These are phyloP conservation scores for Mesembrinibis cayennensis DNA, from an alignment of 2,113 vertebrate species.

Conservation along the genomic window DNA sequence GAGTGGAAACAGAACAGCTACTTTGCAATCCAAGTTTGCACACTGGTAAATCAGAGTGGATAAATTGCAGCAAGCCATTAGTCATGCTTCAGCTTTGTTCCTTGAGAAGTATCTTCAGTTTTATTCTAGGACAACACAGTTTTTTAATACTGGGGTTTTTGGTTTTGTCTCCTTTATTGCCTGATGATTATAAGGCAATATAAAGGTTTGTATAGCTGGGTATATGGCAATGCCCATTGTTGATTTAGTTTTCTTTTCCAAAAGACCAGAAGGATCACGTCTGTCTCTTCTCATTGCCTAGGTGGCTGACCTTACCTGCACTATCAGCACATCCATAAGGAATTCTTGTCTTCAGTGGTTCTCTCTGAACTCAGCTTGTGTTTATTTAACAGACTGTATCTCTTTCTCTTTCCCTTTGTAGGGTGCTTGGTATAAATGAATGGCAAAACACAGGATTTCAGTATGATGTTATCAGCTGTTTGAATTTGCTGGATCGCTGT, in stretches of 20 bases:
- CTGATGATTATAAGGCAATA: not conserved
- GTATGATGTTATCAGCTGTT: constrained; percentile 96
- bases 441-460: constrained; percentile 91
- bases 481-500: constrained; percentile 96
- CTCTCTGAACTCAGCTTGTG: not conserved
- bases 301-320: not conserved
- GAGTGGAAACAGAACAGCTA: not conserved
- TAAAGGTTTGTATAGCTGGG: not conserved
- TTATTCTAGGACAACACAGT: not conserved
- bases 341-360: not conserved
- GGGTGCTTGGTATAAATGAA: constrained; percentile 90
- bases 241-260: not conserved
- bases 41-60: not conserved
- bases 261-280: not conserved
- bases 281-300: not conserved
- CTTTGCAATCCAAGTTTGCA: not conserved
- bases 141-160: not conserved
- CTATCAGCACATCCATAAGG: not conserved
- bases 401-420: constrained; percentile 46
- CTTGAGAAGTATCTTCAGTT: not conserved
- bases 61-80: not conserved
- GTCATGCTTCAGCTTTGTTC: not conserved
- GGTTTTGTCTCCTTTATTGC: not conserved
- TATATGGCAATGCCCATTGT: not conserved
- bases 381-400: not conserved